These are phyloP conservation scores for Oreochromis spilurus DNA, from an alignment of 2,113 vertebrate species.

Conservation along the genomic window DNA sequence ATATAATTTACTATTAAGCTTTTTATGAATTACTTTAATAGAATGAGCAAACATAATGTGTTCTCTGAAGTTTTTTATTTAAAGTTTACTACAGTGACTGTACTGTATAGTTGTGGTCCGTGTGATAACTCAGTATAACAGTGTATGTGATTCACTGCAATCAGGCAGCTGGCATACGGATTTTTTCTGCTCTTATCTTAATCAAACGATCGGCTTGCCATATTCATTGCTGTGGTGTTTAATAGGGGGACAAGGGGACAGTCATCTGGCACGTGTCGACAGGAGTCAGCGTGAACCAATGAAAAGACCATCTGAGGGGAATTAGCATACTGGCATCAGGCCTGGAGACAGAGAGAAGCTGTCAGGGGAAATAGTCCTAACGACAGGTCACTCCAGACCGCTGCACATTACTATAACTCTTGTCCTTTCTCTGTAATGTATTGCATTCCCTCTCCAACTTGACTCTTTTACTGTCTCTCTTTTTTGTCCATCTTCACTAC, in stretches of 20 bases:
- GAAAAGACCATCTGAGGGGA: slow-evolving; percentile 47
- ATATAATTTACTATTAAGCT: neutral
- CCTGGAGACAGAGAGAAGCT: slow-evolving; percentile 69
- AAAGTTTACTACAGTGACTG: neutral
- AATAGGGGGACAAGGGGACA: neutral
- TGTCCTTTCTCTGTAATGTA: neutral
- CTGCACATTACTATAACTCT: slow-evolving; percentile 78
- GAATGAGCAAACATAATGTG: neutral
- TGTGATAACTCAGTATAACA: neutral
- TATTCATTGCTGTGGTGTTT: slow-evolving; percentile 23
- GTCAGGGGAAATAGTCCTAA: slow-evolving; percentile 75
- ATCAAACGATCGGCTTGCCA: slow-evolving; percentile 15
- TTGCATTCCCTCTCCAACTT: neutral
- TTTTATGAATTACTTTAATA: neutral
- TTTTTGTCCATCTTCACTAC: neutral
- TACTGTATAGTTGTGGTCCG: neutral
- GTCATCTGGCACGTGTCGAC: slow-evolving; percentile 26
- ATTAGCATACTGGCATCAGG: slow-evolving; percentile 53
- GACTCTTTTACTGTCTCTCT: neutral
- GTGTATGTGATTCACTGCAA: slow-evolving; percentile 25
- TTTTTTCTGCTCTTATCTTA: slow-evolving; percentile 30
- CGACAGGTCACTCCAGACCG: slow-evolving; percentile 75
- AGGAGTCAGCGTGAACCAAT: slow-evolving; percentile 35
- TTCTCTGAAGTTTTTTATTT: neutral
- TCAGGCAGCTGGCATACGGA: slow-evolving; percentile 40